Conservation (phyloP, 2,797 vertebrate species). For the Enteromius radiatus region DNA sequence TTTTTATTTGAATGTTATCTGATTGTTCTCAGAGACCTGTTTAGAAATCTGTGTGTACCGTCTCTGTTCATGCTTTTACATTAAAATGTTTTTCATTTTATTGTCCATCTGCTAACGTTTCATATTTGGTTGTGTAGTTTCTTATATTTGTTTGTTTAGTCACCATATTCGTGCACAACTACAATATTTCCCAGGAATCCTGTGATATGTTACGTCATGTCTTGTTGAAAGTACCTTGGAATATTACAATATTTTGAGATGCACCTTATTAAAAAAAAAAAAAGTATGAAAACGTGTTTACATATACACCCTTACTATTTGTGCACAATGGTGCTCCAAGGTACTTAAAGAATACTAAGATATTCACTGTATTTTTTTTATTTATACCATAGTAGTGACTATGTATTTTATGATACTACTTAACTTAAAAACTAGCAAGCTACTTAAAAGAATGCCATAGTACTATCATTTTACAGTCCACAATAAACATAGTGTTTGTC, state of each 20-base stretch:
- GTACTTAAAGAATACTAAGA: not conserved
- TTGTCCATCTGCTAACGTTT: not conserved
- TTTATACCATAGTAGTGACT: not conserved
- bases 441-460: not conserved
- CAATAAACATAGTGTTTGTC: not conserved
- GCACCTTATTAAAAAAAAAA: too few relatives aligned
- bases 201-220: not conserved
- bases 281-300: not conserved
- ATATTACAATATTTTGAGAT: not conserved
- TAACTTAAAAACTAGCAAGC: not conserved
- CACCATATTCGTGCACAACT: not conserved
- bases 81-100: too few relatives aligned
- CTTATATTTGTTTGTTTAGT: not conserved
- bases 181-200: not conserved
- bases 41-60: not conserved
- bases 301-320: not conserved
- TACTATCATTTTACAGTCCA: not conserved
- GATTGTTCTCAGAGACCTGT: not conserved
- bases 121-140: not conserved
- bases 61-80: not conserved
- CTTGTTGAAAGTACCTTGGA: not conserved
- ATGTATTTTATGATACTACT: not conserved
- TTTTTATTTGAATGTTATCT: not conserved
- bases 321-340: not conserved
- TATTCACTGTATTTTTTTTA: not conserved